Percentiles rank a stretch among this genome's conserved stretches.
phyloP scores from a whole-genome alignment of 2,888 invertebrate species.

The Antheraea assamensis region DNA sequence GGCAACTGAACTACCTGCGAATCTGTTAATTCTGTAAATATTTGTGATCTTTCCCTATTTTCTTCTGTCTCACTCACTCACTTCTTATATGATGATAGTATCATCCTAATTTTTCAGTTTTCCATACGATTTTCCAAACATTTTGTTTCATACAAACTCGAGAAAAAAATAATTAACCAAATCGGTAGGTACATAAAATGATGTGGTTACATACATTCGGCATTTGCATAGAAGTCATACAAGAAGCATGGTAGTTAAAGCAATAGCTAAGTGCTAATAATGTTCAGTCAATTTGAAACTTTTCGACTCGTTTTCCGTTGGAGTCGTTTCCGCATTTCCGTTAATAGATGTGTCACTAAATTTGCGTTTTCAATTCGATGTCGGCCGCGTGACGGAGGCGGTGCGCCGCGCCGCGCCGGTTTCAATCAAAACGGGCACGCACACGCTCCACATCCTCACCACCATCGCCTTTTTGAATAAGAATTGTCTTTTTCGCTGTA shows the following conservation, averaged over 20 bases:
- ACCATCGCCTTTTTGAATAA: slow-evolving; percentile 79
- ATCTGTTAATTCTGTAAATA: too few relatives aligned
- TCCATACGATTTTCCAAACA: too few relatives aligned
- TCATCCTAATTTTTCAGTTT: too few relatives aligned
- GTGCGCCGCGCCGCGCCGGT: slow-evolving; percentile 50
- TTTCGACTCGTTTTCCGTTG: slow-evolving; percentile 62
- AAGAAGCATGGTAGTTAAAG: background rate
- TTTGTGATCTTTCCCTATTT: too few relatives aligned
- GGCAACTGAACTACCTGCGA: too few relatives aligned
- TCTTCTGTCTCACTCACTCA: too few relatives aligned
- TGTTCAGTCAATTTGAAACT: background rate
- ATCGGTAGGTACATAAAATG: too few relatives aligned
- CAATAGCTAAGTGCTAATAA: background rate
- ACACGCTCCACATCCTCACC: slow-evolving; percentile 77
- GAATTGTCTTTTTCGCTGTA: slow-evolving; percentile 80
- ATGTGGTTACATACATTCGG: too few relatives aligned
- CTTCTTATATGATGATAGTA: too few relatives aligned
- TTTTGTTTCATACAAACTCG: too few relatives aligned
- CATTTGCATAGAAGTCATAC: background rate
- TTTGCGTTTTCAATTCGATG: slow-evolving; percentile 78
- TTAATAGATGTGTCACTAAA: slow-evolving; percentile 80
- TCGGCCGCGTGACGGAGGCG: slow-evolving; percentile 45
- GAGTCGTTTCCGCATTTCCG: slow-evolving; percentile 64
- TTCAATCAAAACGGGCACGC: slow-evolving; percentile 81
- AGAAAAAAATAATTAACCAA: too few relatives aligned